phyloP scores from a whole-genome alignment of 2,113 vertebrate species.

The Megaceryle maxima region DNA sequence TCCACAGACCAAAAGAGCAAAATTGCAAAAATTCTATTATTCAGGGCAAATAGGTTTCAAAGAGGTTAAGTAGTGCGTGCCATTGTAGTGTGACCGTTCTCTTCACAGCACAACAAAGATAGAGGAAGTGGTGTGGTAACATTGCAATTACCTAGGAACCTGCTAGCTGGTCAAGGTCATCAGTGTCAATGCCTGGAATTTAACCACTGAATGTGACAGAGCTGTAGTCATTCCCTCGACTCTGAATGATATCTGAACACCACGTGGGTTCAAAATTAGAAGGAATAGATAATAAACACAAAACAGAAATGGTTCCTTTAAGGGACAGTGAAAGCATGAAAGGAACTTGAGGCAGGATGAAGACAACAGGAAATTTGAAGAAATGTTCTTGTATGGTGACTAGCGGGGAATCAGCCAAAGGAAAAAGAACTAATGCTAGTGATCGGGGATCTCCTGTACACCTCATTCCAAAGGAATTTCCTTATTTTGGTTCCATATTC shows the following conservation, averaged over 20 bases:
- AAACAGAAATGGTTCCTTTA: neutral
- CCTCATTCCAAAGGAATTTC: neutral
- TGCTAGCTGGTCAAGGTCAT: neutral
- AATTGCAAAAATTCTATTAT: neutral
- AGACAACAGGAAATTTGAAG: neutral
- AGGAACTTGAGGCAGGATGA: neutral
- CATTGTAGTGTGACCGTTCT: neutral
- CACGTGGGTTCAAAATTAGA: neutral
- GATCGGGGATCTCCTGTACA: neutral
- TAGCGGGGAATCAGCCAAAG: neutral
- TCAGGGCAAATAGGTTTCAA: neutral
- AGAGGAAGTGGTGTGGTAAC: neutral
- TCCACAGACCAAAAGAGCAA: neutral
- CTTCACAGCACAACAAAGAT: neutral
- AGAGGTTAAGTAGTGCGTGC: neutral
- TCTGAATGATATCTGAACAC: neutral
- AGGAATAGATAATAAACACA: neutral
- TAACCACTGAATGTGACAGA: neutral
- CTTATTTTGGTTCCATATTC: neutral
- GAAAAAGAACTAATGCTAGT: neutral
- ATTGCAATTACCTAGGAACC: neutral
- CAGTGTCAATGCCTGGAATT: neutral
- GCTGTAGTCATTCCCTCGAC: neutral
- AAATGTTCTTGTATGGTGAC: neutral
- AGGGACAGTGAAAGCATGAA: neutral